phyloP scores from a whole-genome alignment of 1,140 invertebrate genomes.

The Neocloeon triangulifer region DNA sequence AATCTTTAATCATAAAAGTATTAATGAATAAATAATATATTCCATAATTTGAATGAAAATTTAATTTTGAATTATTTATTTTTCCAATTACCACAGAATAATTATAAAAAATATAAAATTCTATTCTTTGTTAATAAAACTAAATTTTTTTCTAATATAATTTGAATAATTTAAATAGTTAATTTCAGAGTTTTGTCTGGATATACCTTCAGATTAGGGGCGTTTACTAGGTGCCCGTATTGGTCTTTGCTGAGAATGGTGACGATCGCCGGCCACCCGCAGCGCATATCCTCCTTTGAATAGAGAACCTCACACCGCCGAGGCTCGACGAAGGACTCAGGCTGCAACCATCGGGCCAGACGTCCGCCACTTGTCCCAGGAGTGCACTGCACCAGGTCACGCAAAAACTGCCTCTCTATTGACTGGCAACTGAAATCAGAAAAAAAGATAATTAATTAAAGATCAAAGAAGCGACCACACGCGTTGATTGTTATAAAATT shows the following conservation, averaged over 20 bases:
- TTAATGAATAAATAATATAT: too few species aligned
- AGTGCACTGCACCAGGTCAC: constrained; percentile 73
- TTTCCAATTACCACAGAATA: too few species aligned
- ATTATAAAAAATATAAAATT: too few species aligned
- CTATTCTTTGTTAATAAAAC: too few species aligned
- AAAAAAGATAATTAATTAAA: constrained; percentile 2
- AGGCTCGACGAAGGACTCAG: constrained; percentile 77
- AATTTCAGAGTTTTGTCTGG: too few species aligned
- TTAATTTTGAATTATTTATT: too few species aligned
- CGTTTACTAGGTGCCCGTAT: constrained; percentile 68
- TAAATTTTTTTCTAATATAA: too few species aligned
- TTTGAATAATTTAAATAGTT: too few species aligned
- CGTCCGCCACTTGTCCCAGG: constrained; percentile 74
- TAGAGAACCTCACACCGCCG: constrained; percentile 60
- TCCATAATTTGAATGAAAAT: too few species aligned
- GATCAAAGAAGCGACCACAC: neutral
- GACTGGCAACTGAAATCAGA: constrained; percentile 40
- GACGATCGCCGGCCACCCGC: constrained; percentile 58
- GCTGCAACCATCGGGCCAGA: constrained; percentile 82
- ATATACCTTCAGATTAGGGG: constrained; percentile 58
- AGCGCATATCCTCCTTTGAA: constrained; percentile 49
- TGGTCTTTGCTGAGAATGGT: constrained; percentile 77
- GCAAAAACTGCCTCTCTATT: constrained; percentile 81
- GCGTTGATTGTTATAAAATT: neutral
- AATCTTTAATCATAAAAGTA: too few species aligned